phyloP scores from a whole-genome alignment of 1,140 invertebrate species.

The Lucilia sericata region DNA sequence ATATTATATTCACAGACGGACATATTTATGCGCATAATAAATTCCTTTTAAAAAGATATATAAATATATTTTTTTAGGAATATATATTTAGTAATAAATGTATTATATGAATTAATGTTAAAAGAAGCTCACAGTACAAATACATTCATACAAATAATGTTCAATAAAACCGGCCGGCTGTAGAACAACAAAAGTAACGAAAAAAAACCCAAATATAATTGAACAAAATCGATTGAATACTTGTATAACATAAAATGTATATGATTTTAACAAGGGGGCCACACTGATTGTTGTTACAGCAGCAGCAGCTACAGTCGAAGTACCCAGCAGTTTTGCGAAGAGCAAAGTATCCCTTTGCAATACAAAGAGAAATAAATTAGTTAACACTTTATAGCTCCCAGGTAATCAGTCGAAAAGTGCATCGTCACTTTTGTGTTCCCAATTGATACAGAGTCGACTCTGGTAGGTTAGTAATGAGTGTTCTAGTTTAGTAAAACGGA shows the following conservation, averaged over 20 bases:
- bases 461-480: too few relatives aligned
- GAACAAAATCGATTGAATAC: neutral
- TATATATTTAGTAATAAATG: too few relatives aligned
- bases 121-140: neutral
- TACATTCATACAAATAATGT: too few relatives aligned
- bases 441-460: too few relatives aligned
- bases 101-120: conserved; percentile 8
- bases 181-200: neutral
- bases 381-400: too few relatives aligned
- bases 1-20: neutral
- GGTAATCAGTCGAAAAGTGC: too few relatives aligned
- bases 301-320: too few relatives aligned
- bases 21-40: conserved; percentile 16
- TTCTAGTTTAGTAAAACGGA: too few relatives aligned
- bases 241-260: neutral
- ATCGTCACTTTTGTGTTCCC: too few relatives aligned
- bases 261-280: conserved; percentile 3
- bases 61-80: conserved; percentile 2
- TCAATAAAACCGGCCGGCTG: neutral
- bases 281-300: conserved; percentile 9
- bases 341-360: too few relatives aligned
- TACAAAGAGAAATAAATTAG: too few relatives aligned
- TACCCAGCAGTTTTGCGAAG: too few relatives aligned
- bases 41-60: neutral
- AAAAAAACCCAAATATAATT: neutral